These are phyloP conservation scores for Anoplius nigerrimus DNA, from an alignment of 2,888 invertebrate genomes.

Conservation along the genomic window DNA sequence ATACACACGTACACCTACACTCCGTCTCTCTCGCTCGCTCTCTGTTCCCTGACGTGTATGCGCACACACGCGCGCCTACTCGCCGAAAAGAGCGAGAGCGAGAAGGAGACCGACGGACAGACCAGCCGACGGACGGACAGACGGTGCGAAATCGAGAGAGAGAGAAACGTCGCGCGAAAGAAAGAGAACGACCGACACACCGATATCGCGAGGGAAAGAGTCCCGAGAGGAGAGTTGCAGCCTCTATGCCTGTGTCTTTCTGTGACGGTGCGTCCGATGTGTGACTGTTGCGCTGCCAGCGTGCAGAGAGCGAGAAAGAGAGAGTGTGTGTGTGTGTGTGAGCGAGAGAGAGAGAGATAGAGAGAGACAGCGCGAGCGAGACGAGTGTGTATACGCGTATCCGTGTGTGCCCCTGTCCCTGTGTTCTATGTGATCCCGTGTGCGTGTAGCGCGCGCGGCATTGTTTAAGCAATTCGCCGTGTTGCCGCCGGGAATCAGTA, in stretches of 20 bases:
- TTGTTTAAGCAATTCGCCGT: background rate
- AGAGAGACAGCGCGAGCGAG: background rate
- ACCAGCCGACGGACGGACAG: slow-evolving; percentile 34
- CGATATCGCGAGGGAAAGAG: slow-evolving; percentile 23
- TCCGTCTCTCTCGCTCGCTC: too few relatives aligned
- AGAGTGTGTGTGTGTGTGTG: slow-evolving; percentile 8
- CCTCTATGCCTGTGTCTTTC: too few relatives aligned
- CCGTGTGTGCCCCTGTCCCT: too few relatives aligned
- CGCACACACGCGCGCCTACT: too few relatives aligned
- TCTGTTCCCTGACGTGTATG: slow-evolving; percentile 25
- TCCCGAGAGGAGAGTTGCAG: slow-evolving; percentile 5
- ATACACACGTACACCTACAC: slow-evolving; percentile 43
- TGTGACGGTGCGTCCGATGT: background rate
- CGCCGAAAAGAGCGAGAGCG: too few relatives aligned
- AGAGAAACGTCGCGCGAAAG: slow-evolving; percentile 32
- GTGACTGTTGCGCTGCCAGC: background rate
- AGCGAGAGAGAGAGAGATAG: slow-evolving; percentile 6
- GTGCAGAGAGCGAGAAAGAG: slow-evolving; percentile 12
- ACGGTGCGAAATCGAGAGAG: slow-evolving; percentile 15
- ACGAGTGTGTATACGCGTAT: too few relatives aligned
- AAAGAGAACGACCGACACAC: slow-evolving; percentile 29
- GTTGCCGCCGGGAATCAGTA: slow-evolving; percentile 10
- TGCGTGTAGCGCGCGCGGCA: slow-evolving; percentile 33
- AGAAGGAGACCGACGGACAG: slow-evolving; percentile 31
- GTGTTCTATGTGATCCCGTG: background rate